These are phyloP conservation scores for Podabrus alpinus DNA, from an alignment of 2,888 invertebrate genomes.

Conservation along the genomic window DNA sequence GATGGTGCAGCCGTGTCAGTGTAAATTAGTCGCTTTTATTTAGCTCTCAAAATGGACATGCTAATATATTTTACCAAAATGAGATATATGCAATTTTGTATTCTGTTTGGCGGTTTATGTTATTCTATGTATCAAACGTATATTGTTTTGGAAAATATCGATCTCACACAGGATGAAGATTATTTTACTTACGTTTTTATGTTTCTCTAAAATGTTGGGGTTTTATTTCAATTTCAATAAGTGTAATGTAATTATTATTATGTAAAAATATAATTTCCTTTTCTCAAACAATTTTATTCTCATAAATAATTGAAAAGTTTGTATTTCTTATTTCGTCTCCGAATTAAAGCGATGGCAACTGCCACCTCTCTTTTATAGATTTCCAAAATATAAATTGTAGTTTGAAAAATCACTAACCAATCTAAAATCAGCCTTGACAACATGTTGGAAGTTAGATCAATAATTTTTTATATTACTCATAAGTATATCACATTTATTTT, in stretches of 20 bases:
- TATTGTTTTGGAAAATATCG: constrained; percentile 21
- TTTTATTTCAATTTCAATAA: neutral
- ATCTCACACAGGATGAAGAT: constrained; percentile 8
- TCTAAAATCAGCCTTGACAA: neutral
- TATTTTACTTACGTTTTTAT: constrained; percentile 22
- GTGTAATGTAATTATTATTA: neutral
- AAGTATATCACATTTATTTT: neutral
- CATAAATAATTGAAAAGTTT: too few relatives aligned
- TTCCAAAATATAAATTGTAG: too few relatives aligned
- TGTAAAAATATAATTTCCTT: neutral
- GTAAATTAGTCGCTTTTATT: constrained; percentile 5
- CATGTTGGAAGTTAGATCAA: constrained; percentile 7
- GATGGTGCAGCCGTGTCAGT: constrained; percentile 28
- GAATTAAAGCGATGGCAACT: too few relatives aligned
- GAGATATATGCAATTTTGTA: constrained; percentile 52
- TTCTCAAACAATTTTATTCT: neutral
- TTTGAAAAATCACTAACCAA: neutral
- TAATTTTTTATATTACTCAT: neutral
- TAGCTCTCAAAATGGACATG: constrained; percentile 45
- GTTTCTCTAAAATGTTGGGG: neutral
- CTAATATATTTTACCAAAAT: constrained; percentile 51
- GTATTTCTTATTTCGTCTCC: too few relatives aligned
- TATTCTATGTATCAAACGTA: constrained; percentile 49
- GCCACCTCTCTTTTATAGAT: too few relatives aligned
- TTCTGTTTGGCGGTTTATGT: constrained; percentile 47